These are phyloP conservation scores for Kryptopterus vitreolus DNA, from an alignment of 2,797 vertebrate species.

Conservation along the genomic window DNA sequence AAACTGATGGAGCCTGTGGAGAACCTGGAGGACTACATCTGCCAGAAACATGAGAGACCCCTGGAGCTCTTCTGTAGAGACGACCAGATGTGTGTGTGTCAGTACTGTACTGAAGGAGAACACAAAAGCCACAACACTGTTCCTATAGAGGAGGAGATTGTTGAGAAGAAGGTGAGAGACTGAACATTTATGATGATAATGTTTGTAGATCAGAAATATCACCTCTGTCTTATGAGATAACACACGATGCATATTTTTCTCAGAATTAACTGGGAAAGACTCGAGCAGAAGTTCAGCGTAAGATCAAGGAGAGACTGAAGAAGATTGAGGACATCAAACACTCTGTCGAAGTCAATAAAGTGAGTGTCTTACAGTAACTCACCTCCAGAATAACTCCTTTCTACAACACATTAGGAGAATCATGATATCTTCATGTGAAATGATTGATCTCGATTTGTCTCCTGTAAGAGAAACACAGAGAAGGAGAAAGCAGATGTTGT, in stretches of 20 bases:
- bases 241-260: neutral
- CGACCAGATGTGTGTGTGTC: conserved; percentile 8
- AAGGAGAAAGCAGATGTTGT: neutral
- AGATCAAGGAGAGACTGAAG: conserved; percentile 15
- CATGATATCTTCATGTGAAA: neutral
- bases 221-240: neutral
- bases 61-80: conserved; percentile 37
- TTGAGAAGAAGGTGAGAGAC: conserved; percentile 18
- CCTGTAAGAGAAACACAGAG: neutral
- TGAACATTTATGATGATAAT: neutral
- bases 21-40: conserved; percentile 30
- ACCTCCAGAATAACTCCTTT: neutral
- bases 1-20: conserved; percentile 3
- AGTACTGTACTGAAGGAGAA: neutral
- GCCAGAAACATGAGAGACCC: conserved; percentile 32
- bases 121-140: conserved; percentile 11
- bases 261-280: neutral
- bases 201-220: neutral
- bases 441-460: neutral
- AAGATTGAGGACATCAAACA: conserved; percentile 20
- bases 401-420: neutral
- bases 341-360: conserved; percentile 6
- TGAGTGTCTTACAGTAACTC: neutral
- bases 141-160: neutral
- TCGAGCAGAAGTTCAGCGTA: neutral